These are phyloP conservation scores for Ceratothoa steindachneri DNA, from an alignment of 2,888 invertebrate species.

Conservation along the genomic window DNA sequence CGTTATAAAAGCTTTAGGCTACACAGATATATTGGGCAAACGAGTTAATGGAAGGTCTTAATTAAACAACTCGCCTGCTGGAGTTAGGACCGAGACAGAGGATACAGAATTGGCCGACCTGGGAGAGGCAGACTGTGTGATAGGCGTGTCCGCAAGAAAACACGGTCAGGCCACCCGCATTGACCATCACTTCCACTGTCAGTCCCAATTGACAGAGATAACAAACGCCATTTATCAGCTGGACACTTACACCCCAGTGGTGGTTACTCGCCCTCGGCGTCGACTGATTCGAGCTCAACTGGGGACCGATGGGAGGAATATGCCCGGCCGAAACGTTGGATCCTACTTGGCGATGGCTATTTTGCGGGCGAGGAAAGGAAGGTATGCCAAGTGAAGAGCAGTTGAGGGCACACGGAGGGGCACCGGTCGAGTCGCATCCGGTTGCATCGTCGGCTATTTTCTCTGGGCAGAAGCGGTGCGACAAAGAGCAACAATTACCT, in stretches of 20 bases:
- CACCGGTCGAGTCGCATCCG: no score
- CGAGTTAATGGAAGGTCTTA: no score
- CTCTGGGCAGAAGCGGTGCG: no score
- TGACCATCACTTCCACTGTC: slow-evolving; percentile 60
- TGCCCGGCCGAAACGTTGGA: neutral
- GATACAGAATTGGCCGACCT: slow-evolving; percentile 21
- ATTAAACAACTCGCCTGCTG: neutral
- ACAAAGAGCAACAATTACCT: no score
- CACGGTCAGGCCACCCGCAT: slow-evolving; percentile 62
- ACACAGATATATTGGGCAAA: no score
- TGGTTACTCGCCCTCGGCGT: slow-evolving; percentile 17
- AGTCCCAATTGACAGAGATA: slow-evolving; percentile 61
- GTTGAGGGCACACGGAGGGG: no score
- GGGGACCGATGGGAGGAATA: neutral
- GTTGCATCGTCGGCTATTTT: no score
- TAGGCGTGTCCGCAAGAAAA: slow-evolving; percentile 64
- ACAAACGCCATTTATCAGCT: slow-evolving; percentile 49
- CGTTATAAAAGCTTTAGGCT: no score
- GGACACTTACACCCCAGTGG: slow-evolving; percentile 59
- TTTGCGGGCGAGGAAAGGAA: no score
- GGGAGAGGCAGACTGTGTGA: slow-evolving; percentile 60
- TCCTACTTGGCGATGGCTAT: no score
- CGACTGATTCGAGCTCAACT: neutral
- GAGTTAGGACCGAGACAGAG: neutral
- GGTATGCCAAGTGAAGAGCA: no score